Conservation (phyloP, 2,888 invertebrate species). For the Dendrolimus pini region DNA sequence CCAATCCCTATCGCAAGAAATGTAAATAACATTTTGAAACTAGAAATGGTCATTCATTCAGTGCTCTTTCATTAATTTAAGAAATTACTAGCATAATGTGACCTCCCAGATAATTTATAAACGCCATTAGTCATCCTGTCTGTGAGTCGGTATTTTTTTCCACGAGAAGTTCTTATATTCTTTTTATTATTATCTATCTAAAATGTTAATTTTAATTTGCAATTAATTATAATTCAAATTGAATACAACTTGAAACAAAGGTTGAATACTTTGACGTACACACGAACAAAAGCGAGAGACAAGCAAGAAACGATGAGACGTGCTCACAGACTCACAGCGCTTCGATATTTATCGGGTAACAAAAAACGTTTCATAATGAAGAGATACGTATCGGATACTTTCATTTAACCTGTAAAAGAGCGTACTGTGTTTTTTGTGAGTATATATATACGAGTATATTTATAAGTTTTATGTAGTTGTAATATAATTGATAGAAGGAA, state of each 20-base stretch:
- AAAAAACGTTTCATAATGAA: slow-evolving; percentile 32
- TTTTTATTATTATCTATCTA: no score
- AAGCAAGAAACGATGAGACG: not conserved
- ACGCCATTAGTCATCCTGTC: no score
- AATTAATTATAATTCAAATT: not conserved
- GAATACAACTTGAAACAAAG: not conserved
- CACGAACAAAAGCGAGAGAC: not conserved
- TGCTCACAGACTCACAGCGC: not conserved
- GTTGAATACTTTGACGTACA: not conserved
- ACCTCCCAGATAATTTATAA: no score
- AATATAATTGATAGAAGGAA: no score
- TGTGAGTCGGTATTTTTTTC: no score
- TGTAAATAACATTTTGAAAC: no score
- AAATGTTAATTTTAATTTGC: not conserved
- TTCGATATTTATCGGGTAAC: slow-evolving; percentile 24
- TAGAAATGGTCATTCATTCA: no score
- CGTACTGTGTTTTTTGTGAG: not conserved
- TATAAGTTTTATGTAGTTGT: no score
- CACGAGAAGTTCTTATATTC: no score
- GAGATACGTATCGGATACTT: slow-evolving; percentile 26
- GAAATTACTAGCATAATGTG: no score
- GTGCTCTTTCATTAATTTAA: no score
- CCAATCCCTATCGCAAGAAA: no score
- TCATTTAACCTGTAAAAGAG: slow-evolving; percentile 9
- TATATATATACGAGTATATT: not conserved